A percentile compares a stretch with the other conserved stretches of the same genome.
phyloP scores from a whole-genome alignment of 1,140 invertebrate species.

The Brachionus koreanus region DNA sequence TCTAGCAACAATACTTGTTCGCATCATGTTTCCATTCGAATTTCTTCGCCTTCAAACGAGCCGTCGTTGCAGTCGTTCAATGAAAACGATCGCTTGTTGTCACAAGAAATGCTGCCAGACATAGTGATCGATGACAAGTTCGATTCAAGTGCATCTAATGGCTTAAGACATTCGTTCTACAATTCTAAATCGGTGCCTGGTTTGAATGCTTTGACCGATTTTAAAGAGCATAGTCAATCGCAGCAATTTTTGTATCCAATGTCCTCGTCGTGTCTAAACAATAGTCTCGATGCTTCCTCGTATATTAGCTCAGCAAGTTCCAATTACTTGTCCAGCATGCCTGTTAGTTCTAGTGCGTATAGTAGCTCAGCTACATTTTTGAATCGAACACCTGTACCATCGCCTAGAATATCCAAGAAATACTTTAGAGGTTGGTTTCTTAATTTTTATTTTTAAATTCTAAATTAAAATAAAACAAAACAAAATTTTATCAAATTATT shows the following conservation, averaged over 20 bases:
- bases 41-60: background rate
- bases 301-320: background rate
- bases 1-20: background rate
- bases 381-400: background rate
- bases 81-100: background rate
- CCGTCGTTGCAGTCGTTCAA: background rate
- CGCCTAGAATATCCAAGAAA: constrained; percentile 38
- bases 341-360: background rate
- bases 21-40: background rate
- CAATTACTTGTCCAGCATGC: background rate
- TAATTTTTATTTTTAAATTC: background rate
- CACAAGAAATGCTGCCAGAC: background rate
- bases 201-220: background rate
- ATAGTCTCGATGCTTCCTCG: background rate
- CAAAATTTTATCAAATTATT: no score
- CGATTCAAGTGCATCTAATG: background rate
- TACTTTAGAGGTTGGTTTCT: constrained; percentile 18
- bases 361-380: constrained; percentile 19
- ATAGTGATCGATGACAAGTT: background rate
- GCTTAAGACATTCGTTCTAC: background rate
- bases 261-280: background rate
- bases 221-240: background rate
- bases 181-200: background rate
- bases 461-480: no score
- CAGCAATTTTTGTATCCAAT: background rate